Base-by-base conservation (phyloP, 2,888 invertebrate genomes). In the Philopedon plagiatum region DNA sequence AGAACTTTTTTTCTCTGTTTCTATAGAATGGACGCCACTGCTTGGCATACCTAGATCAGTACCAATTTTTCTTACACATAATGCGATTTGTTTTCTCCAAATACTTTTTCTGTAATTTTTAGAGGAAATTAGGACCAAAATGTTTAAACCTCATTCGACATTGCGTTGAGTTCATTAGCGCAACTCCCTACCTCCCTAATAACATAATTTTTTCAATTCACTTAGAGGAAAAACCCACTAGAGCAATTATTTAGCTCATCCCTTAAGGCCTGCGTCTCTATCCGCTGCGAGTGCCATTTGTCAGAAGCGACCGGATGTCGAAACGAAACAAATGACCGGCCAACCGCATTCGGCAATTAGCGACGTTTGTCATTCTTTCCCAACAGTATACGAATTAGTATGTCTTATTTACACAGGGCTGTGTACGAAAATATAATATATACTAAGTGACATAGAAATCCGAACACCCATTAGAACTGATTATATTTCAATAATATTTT, bases 341-440 rank as follows among this genome's bases (percentile, higher is more conserved):
- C 56, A 44, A 69, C 70, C 64, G 63, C 70, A 37, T 64, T 64
- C 39, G 26, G 57, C 70, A 70, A 70, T 62, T 70, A 70, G 70
- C 63, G 63, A 70, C 70, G 70, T 70, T 57, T 70, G 64, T 70
- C 70, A 64, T 70, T 70, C 64, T 46, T 64, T 62, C 32, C n/a
- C 37, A 8, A n/a, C n/a, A 29, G 13, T 51, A 46, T 49, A 23
- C 26, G 29, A 29, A 39, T 54, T n/a, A 23, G 51, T 68, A 61
- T 54, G 60, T 68, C 68, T 68, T 61, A 39, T 15, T 68, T 54
- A 11, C 26, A 19, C 68, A 68, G 68, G 39, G 68, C 51, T 39
- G 61, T 44, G 37, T 18, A 11, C n/a, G n/a, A n/a, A n/a, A n/a
- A n/a, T n/a, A n/a, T n/a, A n/a, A n/a, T n/a, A n/a, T n/a, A n/a